Evolutionary conservation across 2,797 vertebrate species (phyloP).

Genomic region (Rhinichthys osculus): DNA sequence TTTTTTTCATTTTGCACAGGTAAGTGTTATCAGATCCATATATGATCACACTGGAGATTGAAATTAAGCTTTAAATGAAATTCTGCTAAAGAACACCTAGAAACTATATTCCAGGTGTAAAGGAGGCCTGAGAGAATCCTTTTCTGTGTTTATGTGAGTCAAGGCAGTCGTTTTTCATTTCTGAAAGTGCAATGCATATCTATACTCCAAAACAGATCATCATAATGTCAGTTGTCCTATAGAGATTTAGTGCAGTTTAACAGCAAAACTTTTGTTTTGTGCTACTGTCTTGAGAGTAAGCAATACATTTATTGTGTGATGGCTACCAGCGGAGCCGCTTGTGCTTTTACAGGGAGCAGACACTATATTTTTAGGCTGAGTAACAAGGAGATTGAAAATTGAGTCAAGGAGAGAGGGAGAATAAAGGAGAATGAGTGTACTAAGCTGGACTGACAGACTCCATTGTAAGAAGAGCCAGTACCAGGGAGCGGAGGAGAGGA

Average conservation of each 20-base stretch:
- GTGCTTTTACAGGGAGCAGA: constrained; percentile 39
- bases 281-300: constrained; percentile 1
- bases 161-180: not conserved
- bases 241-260: constrained; percentile 23
- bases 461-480: constrained; percentile 50
- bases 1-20: not conserved
- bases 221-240: constrained; percentile 6
- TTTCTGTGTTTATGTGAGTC: not conserved
- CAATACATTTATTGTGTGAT: constrained; percentile 35
- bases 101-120: not conserved
- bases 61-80: not conserved
- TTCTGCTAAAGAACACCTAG: not conserved
- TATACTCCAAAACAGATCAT: not conserved
- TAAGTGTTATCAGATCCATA: not conserved
- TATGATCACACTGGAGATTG: not conserved
- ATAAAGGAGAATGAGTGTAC: constrained; percentile 49
- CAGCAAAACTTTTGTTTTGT: constrained; percentile 21
- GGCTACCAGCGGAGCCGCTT: not conserved
- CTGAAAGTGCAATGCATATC: not conserved
- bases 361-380: constrained; percentile 31
- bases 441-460: constrained; percentile 48
- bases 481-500: constrained; percentile 44
- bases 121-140: constrained; percentile 3
- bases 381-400: constrained; percentile 44
- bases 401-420: constrained; percentile 45